Evolutionary conservation across 2,797 vertebrate species (phyloP).

Genomic region (Tachyglossus aculeatus): DNA sequence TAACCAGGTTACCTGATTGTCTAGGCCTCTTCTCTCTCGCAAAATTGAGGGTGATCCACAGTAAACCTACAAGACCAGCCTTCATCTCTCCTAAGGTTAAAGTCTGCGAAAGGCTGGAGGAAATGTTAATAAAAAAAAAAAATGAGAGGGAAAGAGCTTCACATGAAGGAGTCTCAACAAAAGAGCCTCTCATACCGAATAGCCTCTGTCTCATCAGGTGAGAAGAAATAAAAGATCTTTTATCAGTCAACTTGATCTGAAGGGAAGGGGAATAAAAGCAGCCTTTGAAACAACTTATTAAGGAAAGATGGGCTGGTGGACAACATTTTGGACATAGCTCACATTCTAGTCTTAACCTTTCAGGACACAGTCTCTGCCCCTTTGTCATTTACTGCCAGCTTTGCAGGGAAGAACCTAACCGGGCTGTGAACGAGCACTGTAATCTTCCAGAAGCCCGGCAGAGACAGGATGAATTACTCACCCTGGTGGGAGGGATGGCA

Average conservation of each 20-base stretch:
- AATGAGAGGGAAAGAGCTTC: slow-evolving; percentile 40
- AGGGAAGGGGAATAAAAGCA: slow-evolving; percentile 56
- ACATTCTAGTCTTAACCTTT: slow-evolving; percentile 71
- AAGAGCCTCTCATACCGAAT: slow-evolving; percentile 49
- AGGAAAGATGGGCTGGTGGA: slow-evolving; percentile 51
- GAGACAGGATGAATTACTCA: slow-evolving; percentile 18
- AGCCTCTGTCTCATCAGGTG: slow-evolving; percentile 58
- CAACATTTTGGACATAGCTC: slow-evolving; percentile 70
- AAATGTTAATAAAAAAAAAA: slow-evolving; percentile 21
- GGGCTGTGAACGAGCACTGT: slow-evolving; percentile 44
- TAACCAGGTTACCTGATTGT: slow-evolving; percentile 9
- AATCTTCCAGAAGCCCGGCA: slow-evolving; percentile 45
- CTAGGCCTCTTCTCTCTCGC: accelerated
- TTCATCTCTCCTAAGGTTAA: slow-evolving; percentile 41
- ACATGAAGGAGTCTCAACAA: slow-evolving; percentile 44
- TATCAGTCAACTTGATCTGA: slow-evolving; percentile 63
- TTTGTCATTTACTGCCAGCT: slow-evolving; percentile 65
- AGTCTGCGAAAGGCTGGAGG: slow-evolving; percentile 28
- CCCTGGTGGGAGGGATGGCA: not conserved
- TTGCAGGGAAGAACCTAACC: slow-evolving; percentile 51
- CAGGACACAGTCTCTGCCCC: slow-evolving; percentile 47
- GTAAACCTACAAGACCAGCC: not conserved
- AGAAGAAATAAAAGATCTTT: slow-evolving; percentile 58
- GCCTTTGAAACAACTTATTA: slow-evolving; percentile 61
- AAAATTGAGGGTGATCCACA: not conserved